These are phyloP conservation scores for Tiliacea aurago DNA, from an alignment of 2,888 invertebrate genomes.

Conservation along the genomic window DNA sequence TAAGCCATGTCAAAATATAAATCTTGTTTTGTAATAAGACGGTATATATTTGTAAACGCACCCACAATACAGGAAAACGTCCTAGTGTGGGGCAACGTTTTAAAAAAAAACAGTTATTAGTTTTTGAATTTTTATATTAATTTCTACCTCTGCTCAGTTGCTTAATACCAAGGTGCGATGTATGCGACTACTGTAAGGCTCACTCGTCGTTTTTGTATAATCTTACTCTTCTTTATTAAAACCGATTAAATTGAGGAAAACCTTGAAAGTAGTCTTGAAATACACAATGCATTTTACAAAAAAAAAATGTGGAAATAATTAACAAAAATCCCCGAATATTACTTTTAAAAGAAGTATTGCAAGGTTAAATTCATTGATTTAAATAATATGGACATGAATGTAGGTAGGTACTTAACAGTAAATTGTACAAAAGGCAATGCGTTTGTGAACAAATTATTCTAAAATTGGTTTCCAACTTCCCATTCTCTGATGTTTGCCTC, in stretches of 20 bases:
- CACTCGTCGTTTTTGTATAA: neutral
- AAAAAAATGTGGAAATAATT: neutral
- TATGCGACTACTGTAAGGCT: too few relatives aligned
- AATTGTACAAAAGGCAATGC: neutral
- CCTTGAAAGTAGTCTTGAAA: conserved; percentile 31
- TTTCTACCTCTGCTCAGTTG: too few relatives aligned
- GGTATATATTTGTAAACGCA: too few relatives aligned
- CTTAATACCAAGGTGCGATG: too few relatives aligned
- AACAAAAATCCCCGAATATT: neutral
- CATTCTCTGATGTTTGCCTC: neutral
- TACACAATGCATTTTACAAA: neutral
- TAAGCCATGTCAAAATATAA: too few relatives aligned
- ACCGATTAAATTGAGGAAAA: conserved; percentile 2
- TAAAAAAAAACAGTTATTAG: too few relatives aligned
- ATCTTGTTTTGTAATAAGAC: too few relatives aligned
- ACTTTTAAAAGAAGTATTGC: neutral
- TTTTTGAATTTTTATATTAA: too few relatives aligned
- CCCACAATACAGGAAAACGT: too few relatives aligned
- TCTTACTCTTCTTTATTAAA: conserved; percentile 16
- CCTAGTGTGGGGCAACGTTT: too few relatives aligned
- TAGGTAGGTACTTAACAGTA: neutral
- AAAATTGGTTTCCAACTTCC: conserved; percentile 11
- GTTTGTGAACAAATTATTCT: conserved; percentile 9
- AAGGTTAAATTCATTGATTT: conserved; percentile 10
- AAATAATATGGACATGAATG: neutral